Percentiles rank a stretch among this genome's conserved stretches.
These are phyloP conservation scores for Rhingia rostrata DNA, from an alignment of 2,888 invertebrate species.

Conservation along the genomic window DNA sequence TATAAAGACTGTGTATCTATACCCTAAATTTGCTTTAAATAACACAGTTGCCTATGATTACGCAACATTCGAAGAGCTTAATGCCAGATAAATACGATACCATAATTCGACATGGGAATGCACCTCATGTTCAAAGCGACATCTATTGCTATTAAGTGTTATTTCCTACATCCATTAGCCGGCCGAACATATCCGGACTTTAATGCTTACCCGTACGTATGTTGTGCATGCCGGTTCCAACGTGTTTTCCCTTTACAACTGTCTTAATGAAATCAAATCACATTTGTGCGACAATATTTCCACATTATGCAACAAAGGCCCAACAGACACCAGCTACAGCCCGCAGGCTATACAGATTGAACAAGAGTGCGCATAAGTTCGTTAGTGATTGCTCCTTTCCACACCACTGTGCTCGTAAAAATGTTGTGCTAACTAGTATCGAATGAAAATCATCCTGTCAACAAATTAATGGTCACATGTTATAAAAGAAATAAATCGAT, in stretches of 20 bases:
- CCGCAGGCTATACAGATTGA: constrained; percentile 12
- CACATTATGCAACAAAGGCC: constrained; percentile 16
- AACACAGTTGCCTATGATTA: no score
- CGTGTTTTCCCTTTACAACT: background rate
- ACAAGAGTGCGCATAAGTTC: constrained; percentile 49
- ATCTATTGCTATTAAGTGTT: no score
- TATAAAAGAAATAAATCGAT: constrained; percentile 65
- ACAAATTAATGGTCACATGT: constrained; percentile 66
- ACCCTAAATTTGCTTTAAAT: no score
- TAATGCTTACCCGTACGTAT: no score
- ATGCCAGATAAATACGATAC: no score
- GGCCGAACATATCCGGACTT: no score
- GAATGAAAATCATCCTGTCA: constrained; percentile 60
- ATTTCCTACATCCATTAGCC: no score
- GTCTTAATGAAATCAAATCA: constrained; percentile 1
- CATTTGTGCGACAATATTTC: constrained; percentile 12
- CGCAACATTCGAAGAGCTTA: no score
- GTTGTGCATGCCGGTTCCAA: no score
- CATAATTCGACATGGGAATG: no score
- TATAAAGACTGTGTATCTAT: no score
- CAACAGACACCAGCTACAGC: constrained; percentile 25
- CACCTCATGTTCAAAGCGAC: no score
- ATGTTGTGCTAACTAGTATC: constrained; percentile 28
- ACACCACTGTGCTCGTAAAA: background rate
- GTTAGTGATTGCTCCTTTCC: constrained; percentile 36